Conservation (phyloP, 1,140 invertebrate genomes). For the Magallana angulata region DNA sequence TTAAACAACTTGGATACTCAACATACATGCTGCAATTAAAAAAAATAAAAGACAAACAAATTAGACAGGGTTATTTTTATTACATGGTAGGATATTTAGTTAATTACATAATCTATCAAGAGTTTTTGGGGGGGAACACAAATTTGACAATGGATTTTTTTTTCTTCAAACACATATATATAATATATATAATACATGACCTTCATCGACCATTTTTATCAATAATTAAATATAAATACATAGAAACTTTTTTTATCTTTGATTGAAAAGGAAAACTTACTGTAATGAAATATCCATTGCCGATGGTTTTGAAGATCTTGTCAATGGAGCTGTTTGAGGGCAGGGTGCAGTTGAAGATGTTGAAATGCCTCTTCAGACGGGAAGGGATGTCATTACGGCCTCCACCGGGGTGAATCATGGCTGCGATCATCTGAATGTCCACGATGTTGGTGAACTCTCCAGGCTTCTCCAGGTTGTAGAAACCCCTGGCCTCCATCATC, state of each 20-base stretch:
- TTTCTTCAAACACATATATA: too few species aligned
- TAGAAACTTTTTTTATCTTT: too few species aligned
- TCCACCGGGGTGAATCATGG: conserved; percentile 92
- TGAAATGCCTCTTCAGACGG: conserved; percentile 95
- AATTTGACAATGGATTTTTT: too few species aligned
- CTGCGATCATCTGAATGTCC: conserved; percentile 93
- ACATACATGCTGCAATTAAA: conserved; percentile 30
- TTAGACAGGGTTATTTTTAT: not conserved
- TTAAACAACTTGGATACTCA: not conserved
- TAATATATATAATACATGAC: too few species aligned
- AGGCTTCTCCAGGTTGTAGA: conserved; percentile 97
- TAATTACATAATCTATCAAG: too few species aligned
- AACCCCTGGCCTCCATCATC: conserved; percentile 97
- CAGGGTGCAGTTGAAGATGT: conserved; percentile 97
- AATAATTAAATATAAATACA: too few species aligned
- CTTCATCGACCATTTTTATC: too few species aligned
- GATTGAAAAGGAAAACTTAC: conserved; percentile 55
- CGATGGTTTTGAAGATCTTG: conserved; percentile 87
- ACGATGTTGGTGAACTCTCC: conserved; percentile 96
- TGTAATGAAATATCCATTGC: conserved; percentile 77
- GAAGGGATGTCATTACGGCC: conserved; percentile 97
- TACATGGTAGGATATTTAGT: too few species aligned
- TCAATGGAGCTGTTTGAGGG: conserved; percentile 92
- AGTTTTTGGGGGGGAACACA: too few species aligned
- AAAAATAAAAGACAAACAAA: conserved; percentile 8